Evolutionary conservation across 2,888 invertebrate species (phyloP), one percentile per base, ranked within the genome.

Genomic region (Lacanobia wlatinum): DNA sequence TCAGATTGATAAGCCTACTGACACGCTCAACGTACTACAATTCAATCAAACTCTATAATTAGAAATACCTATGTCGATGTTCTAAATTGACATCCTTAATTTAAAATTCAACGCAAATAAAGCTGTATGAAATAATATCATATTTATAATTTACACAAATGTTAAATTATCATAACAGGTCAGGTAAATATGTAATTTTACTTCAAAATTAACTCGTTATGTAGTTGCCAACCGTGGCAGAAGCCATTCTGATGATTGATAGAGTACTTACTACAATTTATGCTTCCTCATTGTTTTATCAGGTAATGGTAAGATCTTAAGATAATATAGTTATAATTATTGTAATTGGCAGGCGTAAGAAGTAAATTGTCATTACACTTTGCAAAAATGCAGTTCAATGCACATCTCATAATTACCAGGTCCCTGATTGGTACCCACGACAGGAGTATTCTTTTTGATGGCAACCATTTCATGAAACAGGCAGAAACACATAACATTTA

Each of bases 121-220:
- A 64, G 18, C 38, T 46, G 14, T 50, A 40, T 63, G 14, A 61
- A 80, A 75, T 61, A 56, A 60, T 70, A 48, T 23, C 6, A 48
- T 56, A 59, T 52, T 70, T 48, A 58, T 53, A 53, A 67, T 80
- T 80, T 23, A 76, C 34, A 67, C 60, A 76, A 81, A 81, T 76
- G 58, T 67, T 81, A 50, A 56, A 81, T 81, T 81, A 70, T 50
- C 53, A 70, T 76, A 70, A 70, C 59, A 21, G 60, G 67, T 61
- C 53, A 73, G 60, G 23, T 55, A 18, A 21, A 64, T 68, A 43
- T 43, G n/a, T 74, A 69, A 58, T 53, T 65, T 69, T 62, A 50
- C 40, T 53, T 18, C 1, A 21, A 56, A 64, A 73, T 52, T 53
- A 64, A 68, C 10, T 64, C 23, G 56, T 34, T 60, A 52, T 23